These are phyloP conservation scores for Porites cylindrica DNA, from an alignment of 92 coral and sea anemone species.

Conservation along the genomic window DNA sequence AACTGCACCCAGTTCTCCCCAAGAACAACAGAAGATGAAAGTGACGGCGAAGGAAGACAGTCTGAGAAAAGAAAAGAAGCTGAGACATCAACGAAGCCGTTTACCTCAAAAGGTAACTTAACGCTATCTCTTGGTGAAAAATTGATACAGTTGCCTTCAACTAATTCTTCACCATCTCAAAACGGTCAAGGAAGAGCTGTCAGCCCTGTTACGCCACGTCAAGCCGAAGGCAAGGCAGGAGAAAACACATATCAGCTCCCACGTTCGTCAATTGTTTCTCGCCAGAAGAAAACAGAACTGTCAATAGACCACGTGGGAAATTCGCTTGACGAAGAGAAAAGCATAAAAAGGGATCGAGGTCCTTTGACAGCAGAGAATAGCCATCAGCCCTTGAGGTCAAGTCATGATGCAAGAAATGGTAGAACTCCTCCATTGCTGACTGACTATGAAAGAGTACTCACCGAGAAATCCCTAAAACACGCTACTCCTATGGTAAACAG, in stretches of 20 bases:
- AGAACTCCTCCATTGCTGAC: background rate
- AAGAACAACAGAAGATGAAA: constrained; percentile 74
- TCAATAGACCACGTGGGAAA: background rate
- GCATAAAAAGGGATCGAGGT: constrained; percentile 1
- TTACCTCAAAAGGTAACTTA: background rate
- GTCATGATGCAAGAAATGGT: background rate
- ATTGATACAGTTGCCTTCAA: background rate
- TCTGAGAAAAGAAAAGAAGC: background rate
- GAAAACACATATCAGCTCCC: constrained; percentile 22
- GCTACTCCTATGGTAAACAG: background rate
- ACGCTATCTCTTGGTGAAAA: background rate
- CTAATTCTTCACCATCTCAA: background rate
- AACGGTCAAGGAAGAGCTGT: background rate
- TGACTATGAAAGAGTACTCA: background rate
- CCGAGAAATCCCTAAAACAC: background rate
- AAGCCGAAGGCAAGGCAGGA: constrained; percentile 20
- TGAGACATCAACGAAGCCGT: background rate
- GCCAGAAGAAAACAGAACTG: background rate
- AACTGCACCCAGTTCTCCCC: constrained; percentile 85
- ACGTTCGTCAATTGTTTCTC: background rate
- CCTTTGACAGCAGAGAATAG: background rate
- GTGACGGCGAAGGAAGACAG: constrained; percentile 26
- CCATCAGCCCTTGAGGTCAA: background rate
- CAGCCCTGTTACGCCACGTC: background rate
- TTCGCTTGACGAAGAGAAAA: constrained; percentile 1